These are phyloP conservation scores for Apocrypta bakeri DNA, from an alignment of 1,140 invertebrate species.

Conservation along the genomic window DNA sequence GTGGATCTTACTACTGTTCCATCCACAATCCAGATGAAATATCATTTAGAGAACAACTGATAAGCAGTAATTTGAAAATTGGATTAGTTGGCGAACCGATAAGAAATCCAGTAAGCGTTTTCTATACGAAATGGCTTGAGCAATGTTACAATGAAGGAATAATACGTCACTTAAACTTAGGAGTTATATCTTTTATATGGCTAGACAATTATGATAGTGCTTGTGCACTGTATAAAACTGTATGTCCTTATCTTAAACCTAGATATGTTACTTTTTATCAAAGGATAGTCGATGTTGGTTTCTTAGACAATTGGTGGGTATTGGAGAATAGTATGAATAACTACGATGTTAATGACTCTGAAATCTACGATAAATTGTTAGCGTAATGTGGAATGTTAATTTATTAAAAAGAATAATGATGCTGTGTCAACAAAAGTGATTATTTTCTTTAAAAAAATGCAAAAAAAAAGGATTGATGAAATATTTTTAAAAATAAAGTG, in stretches of 20 bases:
- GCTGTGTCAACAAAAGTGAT: background rate
- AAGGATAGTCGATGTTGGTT: constrained; percentile 85
- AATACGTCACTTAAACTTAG: constrained; percentile 80
- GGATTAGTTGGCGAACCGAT: constrained; percentile 79
- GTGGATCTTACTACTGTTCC: constrained; percentile 67
- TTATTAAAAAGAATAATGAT: background rate
- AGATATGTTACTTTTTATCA: constrained; percentile 77
- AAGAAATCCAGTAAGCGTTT: constrained; percentile 80
- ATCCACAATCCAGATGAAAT: constrained; percentile 80
- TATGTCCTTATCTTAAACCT: constrained; percentile 83
- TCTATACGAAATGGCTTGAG: constrained; percentile 79
- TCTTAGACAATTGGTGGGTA: constrained; percentile 84
- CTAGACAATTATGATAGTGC: constrained; percentile 79
- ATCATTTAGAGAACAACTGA: constrained; percentile 77
- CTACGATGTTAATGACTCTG: constrained; percentile 82
- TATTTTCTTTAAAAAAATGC: background rate
- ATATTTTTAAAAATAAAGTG: background rate
- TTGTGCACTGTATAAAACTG: constrained; percentile 81
- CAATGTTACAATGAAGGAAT: constrained; percentile 80
- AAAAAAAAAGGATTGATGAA: background rate
- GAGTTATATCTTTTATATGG: constrained; percentile 85
- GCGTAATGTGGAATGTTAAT: background rate
- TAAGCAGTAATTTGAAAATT: constrained; percentile 78
- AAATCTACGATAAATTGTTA: constrained; percentile 24
- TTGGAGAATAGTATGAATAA: constrained; percentile 82